Evolutionary conservation across 2,113 vertebrate species (phyloP), one percentile per base, ranked within the genome.

Genomic region (Aspidoscelis tigris): DNA sequence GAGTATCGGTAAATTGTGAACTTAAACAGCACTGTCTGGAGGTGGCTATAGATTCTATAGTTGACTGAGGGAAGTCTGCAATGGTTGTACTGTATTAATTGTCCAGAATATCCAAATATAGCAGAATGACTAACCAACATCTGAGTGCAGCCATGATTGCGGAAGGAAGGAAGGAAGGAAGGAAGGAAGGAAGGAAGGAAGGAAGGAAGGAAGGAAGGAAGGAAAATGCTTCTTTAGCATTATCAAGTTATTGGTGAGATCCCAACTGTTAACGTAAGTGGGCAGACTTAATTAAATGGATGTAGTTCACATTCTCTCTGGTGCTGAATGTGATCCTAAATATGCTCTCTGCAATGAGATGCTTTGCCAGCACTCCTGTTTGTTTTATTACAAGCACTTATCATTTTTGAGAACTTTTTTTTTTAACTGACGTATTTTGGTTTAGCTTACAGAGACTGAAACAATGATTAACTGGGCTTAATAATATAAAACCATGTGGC

Each of bases 371-470:
- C 74, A 1, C 43, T 26, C 47, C n/a, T 68, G 64, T 14, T 7
- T 16, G 20, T 10, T 83, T 88, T 39, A 76, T 70, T 81, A 85
- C 78, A 78, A 90, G 69, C 64, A 84, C 68, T 75, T 79, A 89
- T 81, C 64, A 78, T 81, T 81, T 74, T 69, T 65, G 69, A 76
- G 71, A 21, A 88, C 50, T n/a, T 65, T 44, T 84, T 44, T 84
- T 84, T 89, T 90, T 33, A 86, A 44, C 53, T 61, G 21, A 90
- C 39, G 87, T 69, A 87, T 55, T 76, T 74, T 47, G 61, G 80
- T 80, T 70, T 75, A n/a, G 68, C 47, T 74, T 65, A 44, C 44
- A 80, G 81, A 20, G 43, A 24, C 22, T 50, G 68, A 78, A 78
- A 26, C 50, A 82, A 78, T 86, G 66, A 77, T 82, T 86, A 82